Conservation (phyloP, 2,888 invertebrate genomes). For the Drosophila robusta region DNA sequence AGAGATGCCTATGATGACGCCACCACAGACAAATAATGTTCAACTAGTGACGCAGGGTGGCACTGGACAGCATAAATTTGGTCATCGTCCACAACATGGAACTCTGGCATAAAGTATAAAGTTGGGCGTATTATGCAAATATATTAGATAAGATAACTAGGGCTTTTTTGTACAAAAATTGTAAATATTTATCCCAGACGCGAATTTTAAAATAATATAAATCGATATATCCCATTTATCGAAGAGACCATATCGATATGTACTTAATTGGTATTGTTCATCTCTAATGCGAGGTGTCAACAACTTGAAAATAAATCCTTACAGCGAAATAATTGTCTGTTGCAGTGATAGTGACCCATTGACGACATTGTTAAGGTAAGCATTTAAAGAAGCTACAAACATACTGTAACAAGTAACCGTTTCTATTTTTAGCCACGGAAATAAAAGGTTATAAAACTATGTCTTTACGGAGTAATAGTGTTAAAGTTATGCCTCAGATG, state of each 20-base stretch:
- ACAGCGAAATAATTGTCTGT: neutral
- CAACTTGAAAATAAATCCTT: slow-evolving; percentile 6
- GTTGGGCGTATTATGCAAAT: slow-evolving; percentile 9
- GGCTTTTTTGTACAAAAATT: slow-evolving; percentile 28
- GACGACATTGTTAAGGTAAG: neutral
- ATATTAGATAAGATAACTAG: slow-evolving; percentile 17
- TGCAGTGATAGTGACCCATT: neutral
- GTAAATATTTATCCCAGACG: slow-evolving; percentile 30
- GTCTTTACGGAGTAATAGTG: slow-evolving; percentile 23
- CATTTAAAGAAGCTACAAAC: neutral
- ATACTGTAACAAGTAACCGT: too few relatives aligned
- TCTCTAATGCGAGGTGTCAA: slow-evolving; percentile 7
- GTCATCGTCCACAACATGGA: slow-evolving; percentile 25
- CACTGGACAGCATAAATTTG: slow-evolving; percentile 15
- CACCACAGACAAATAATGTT: slow-evolving; percentile 12
- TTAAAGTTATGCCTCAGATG: slow-evolving; percentile 29
- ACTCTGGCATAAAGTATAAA: slow-evolving; percentile 29
- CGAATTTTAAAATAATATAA: slow-evolving; percentile 23
- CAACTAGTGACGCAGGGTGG: slow-evolving; percentile 10
- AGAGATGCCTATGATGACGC: slow-evolving; percentile 13
- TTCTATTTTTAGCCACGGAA: neutral
- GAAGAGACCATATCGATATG: slow-evolving; percentile 19
- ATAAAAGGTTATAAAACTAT: slow-evolving; percentile 5
- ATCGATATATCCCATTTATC: slow-evolving; percentile 21
- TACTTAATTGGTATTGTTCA: neutral